Percentiles rank a stretch among this genome's conserved stretches.
Evolutionary conservation across 2,113 vertebrate species (phyloP).

Genomic region (Circaetus cinerascens): DNA sequence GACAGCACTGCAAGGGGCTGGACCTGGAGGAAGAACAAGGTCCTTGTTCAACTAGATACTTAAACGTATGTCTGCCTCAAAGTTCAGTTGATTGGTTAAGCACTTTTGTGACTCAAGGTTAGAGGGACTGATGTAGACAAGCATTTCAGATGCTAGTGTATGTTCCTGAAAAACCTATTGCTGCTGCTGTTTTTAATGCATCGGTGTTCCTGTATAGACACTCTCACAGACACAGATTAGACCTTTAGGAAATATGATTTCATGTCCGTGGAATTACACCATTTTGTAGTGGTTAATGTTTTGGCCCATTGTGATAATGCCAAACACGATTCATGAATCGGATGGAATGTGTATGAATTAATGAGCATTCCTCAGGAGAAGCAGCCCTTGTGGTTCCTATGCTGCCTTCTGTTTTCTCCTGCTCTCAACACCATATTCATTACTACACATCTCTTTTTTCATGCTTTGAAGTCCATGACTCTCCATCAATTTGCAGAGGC

Average conservation of each 20-base stretch:
- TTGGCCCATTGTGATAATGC: neutral
- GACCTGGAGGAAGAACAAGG: neutral
- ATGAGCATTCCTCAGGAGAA: neutral
- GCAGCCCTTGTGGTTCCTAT: neutral
- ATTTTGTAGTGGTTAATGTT: neutral
- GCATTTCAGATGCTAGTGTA: neutral
- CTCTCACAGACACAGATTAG: neutral
- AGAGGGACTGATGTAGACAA: neutral
- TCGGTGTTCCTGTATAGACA: neutral
- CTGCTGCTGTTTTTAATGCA: neutral
- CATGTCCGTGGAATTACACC: neutral
- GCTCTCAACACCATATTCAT: neutral
- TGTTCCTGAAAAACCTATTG: neutral
- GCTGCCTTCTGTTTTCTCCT: neutral
- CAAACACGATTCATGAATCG: neutral
- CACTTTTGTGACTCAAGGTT: neutral
- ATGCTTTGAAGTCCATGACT: neutral
- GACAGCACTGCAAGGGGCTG: conserved; percentile 9
- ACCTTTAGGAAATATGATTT: neutral
- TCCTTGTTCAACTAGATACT: neutral
- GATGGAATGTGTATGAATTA: neutral
- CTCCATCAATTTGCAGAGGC: neutral
- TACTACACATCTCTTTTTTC: neutral
- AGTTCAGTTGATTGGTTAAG: neutral
- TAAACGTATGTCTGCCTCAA: neutral